phyloP scores from a whole-genome alignment of 2,888 invertebrate species.

The Drosophila imparisetae region DNA sequence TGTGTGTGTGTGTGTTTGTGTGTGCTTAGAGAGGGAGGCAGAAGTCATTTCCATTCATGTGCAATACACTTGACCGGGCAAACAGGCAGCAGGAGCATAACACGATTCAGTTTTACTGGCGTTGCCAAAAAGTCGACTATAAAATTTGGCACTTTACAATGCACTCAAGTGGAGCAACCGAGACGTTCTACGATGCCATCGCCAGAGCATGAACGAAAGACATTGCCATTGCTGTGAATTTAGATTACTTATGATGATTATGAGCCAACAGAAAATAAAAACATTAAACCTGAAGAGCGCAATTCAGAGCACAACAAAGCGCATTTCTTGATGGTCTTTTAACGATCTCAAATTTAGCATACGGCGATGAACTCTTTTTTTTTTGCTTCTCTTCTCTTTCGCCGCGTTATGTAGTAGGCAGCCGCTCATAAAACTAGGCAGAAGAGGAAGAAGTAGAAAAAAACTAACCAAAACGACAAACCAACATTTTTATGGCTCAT shows the following conservation, averaged over 20 bases:
- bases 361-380: conserved; percentile 20
- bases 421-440: conserved; percentile 35
- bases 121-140: conserved; percentile 61
- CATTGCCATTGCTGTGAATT: conserved; percentile 71
- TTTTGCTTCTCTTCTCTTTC: neutral
- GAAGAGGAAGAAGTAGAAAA: neutral
- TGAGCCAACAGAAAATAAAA: conserved; percentile 34
- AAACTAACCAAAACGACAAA: conserved; percentile 16
- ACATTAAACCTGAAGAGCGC: conserved; percentile 13
- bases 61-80: conserved; percentile 33
- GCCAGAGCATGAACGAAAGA: conserved; percentile 12
- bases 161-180: conserved; percentile 42
- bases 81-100: conserved; percentile 14
- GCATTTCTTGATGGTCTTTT: conserved; percentile 59
- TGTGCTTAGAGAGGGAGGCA: conserved; percentile 15
- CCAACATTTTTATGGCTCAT: conserved; percentile 44
- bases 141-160: conserved; percentile 64
- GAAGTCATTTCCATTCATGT: conserved; percentile 49
- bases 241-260: conserved; percentile 76
- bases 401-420: conserved; percentile 34
- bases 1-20: neutral
- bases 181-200: neutral
- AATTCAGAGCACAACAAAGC: conserved; percentile 58
- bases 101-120: conserved; percentile 37
- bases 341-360: conserved; percentile 62